These are phyloP conservation scores for Chrysocyon brachyurus DNA, from an alignment of 2,797 vertebrate species.

Conservation along the genomic window DNA sequence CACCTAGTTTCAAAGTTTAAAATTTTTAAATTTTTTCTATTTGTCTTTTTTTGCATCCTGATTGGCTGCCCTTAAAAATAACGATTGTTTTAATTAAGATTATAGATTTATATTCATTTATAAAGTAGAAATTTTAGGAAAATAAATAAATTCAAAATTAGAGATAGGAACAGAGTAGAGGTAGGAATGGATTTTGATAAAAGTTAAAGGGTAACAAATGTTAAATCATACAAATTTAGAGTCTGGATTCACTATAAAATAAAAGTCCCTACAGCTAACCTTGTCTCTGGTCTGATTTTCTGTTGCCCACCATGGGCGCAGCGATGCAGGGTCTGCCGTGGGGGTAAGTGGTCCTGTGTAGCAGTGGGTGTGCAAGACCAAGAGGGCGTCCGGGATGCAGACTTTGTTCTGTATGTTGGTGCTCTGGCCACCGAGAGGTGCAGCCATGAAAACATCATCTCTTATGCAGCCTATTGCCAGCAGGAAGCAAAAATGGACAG, in stretches of 20 bases:
- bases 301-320: conserved; percentile 75
- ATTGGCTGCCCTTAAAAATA: conserved; percentile 15
- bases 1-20: conserved; percentile 8
- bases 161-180: not conserved
- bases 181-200: not conserved
- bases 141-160: conserved; percentile 49
- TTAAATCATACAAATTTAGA: not conserved
- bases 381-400: conserved; percentile 93
- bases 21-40: not conserved
- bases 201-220: not conserved
- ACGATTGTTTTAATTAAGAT: conserved; percentile 38
- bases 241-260: not conserved
- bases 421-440: conserved; percentile 96
- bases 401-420: conserved; percentile 97
- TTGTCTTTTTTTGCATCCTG: not conserved
- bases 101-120: conserved; percentile 22
- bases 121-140: conserved; percentile 49
- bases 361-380: conserved; percentile 91
- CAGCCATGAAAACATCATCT: conserved; percentile 97
- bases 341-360: conserved; percentile 92
- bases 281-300: conserved; percentile 61
- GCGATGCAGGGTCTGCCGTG: conserved; percentile 96
- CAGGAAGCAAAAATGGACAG: conserved; percentile 97
- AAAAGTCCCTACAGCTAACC: not conserved
- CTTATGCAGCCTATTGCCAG: conserved; percentile 99